These are phyloP conservation scores for Pseudochirops cupreus DNA, from an alignment of 2,797 vertebrate species.

Conservation along the genomic window DNA sequence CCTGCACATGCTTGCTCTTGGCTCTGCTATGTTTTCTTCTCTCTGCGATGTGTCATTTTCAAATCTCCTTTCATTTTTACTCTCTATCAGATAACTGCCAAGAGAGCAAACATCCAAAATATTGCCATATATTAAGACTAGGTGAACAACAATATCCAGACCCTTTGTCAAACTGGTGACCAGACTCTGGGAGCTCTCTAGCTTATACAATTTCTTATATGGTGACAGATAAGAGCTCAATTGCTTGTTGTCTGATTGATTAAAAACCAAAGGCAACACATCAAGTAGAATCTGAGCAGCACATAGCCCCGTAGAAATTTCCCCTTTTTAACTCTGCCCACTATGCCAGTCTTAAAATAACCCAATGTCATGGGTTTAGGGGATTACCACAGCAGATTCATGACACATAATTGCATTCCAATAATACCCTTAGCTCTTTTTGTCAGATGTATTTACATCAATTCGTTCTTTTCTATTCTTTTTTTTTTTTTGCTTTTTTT, in stretches of 20 bases:
- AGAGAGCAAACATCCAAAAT: not conserved
- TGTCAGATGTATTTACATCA: not conserved
- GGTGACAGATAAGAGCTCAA: not conserved
- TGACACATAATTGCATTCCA: not conserved
- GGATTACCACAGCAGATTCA: not conserved
- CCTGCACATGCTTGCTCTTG: not conserved
- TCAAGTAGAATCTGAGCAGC: not conserved
- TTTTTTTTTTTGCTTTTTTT: not conserved
- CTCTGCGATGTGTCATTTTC: not conserved
- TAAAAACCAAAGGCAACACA: not conserved
- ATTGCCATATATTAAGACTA: not conserved
- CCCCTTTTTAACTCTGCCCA: not conserved
- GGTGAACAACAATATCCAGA: not conserved
- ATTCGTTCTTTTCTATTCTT: not conserved
- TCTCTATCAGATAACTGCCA: not conserved
- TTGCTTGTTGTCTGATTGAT: not conserved
- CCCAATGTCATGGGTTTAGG: not conserved
- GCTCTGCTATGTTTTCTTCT: not conserved
- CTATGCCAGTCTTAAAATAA: not conserved
- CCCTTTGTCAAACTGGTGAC: not conserved
- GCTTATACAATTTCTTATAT: not conserved
- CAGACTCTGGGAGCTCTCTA: not conserved
- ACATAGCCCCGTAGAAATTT: not conserved
- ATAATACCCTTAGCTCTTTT: not conserved
- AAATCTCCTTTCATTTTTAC: not conserved